These are phyloP conservation scores for Bugula neritina DNA, from an alignment of 2,888 invertebrate species.

Conservation along the genomic window DNA sequence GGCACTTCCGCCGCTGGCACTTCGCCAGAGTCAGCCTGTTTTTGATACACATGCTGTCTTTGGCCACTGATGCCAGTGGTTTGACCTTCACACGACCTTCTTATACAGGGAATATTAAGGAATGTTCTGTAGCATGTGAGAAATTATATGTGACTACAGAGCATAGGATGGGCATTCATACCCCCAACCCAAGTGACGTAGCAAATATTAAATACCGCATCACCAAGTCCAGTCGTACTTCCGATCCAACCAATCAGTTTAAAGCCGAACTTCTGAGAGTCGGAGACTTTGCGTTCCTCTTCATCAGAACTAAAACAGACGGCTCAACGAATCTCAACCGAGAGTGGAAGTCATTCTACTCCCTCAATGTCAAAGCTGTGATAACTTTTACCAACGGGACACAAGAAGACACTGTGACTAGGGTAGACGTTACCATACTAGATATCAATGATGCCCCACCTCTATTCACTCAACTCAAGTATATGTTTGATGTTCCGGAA, in stretches of 20 bases:
- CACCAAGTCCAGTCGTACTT: slow-evolving; percentile 62
- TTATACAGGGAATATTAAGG: slow-evolving; percentile 2
- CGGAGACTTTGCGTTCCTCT: slow-evolving; percentile 89
- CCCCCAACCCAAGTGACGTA: not conserved
- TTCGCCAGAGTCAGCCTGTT: not conserved
- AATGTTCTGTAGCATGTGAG: slow-evolving; percentile 12
- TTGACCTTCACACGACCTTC: not conserved
- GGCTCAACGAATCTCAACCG: slow-evolving; percentile 71
- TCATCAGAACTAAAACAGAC: slow-evolving; percentile 76
- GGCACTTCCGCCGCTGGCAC: not conserved
- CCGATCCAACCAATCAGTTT: slow-evolving; percentile 70
- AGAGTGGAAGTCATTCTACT: slow-evolving; percentile 78
- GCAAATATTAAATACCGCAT: not conserved
- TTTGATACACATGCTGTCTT: not conserved
- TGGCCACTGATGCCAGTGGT: not conserved
- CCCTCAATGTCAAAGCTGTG: slow-evolving; percentile 67
- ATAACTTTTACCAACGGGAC: slow-evolving; percentile 38
- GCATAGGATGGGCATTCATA: slow-evolving; percentile 21
- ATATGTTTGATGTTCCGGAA: slow-evolving; percentile 78
- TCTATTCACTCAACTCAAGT: slow-evolving; percentile 81
- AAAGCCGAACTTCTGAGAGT: slow-evolving; percentile 81
- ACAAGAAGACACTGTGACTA: not conserved
- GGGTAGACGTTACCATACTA: slow-evolving; percentile 38
- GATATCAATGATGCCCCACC: slow-evolving; percentile 74
- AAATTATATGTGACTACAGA: slow-evolving; percentile 19